A percentile compares a stretch with the other conserved stretches of the same genome.
Conservation (phyloP, 2,888 invertebrate genomes). For the Acanthosepion pharaonis region DNA sequence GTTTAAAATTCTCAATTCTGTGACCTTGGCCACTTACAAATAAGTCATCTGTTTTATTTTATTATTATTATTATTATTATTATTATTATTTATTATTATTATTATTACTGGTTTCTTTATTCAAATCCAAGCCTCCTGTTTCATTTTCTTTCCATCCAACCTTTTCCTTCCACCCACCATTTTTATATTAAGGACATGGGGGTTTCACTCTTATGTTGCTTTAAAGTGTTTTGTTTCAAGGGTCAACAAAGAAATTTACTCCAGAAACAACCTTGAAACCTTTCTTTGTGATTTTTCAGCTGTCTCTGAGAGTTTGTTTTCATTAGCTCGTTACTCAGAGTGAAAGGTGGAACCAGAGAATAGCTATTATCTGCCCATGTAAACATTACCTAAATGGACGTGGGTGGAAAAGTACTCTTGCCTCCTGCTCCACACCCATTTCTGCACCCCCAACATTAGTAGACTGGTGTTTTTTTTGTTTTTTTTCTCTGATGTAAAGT, state of each 20-base stretch:
- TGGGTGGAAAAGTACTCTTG: too few species aligned
- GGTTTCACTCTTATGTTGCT: not conserved
- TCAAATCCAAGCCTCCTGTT: not conserved
- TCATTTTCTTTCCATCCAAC: not conserved
- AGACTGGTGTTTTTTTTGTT: not conserved
- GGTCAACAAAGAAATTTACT: not conserved
- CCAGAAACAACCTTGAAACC: not conserved
- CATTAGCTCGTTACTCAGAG: not conserved
- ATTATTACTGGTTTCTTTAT: too few species aligned
- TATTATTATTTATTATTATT: too few species aligned
- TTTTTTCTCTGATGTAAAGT: too few species aligned
- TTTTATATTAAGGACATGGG: not conserved
- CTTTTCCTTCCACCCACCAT: not conserved
- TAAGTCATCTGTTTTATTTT: too few species aligned
- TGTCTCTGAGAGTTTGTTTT: not conserved
- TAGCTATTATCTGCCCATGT: not conserved
- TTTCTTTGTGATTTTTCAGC: not conserved
- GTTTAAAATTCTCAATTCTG: not conserved
- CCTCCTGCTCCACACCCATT: not conserved
- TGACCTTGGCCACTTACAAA: not conserved
- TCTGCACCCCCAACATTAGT: not conserved
- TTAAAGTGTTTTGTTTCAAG: not conserved
- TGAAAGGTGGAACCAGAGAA: not conserved
- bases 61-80: too few species aligned
- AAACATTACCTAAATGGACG: not conserved